A percentile compares a stretch with the other conserved stretches of the same genome.
These are phyloP conservation scores for Drosophila tristis DNA, from an alignment of 1,140 invertebrate genomes.

Conservation along the genomic window DNA sequence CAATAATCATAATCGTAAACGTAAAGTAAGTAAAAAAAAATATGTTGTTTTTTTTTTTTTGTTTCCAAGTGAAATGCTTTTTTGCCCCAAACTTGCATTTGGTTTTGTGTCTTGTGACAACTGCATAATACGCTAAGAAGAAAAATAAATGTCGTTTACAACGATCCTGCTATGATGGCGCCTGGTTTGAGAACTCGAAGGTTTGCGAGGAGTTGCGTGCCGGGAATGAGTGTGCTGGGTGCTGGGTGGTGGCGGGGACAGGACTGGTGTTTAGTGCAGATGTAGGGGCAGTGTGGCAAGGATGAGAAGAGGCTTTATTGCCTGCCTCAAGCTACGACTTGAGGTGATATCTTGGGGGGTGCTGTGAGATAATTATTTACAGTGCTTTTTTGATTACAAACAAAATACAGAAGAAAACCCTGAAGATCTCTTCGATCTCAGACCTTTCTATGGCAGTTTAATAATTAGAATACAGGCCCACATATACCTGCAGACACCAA, in stretches of 20 bases:
- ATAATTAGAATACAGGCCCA: too few relatives aligned
- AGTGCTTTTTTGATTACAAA: too few relatives aligned
- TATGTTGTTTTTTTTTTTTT: slow-evolving; percentile 15
- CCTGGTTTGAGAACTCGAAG: slow-evolving; percentile 35
- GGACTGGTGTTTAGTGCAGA: neutral
- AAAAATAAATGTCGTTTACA: slow-evolving; percentile 32
- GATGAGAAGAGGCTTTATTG: too few relatives aligned
- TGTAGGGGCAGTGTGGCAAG: too few relatives aligned
- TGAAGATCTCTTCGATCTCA: too few relatives aligned
- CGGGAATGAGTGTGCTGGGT: neutral
- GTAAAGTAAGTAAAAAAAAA: slow-evolving; percentile 44
- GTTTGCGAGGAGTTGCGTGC: slow-evolving; percentile 14
- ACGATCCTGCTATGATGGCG: slow-evolving; percentile 22
- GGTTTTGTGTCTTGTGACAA: slow-evolving; percentile 25
- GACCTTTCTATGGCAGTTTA: too few relatives aligned
- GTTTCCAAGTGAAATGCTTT: slow-evolving; percentile 19
- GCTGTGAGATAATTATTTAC: too few relatives aligned
- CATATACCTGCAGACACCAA: too few relatives aligned
- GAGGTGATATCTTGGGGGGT: too few relatives aligned
- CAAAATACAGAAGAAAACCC: too few relatives aligned
- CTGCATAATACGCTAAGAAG: slow-evolving; percentile 28
- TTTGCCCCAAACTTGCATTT: slow-evolving; percentile 7
- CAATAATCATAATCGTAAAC: slow-evolving; percentile 46
- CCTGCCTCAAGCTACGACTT: too few relatives aligned
- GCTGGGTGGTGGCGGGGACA: neutral